Base-by-base conservation (phyloP, 2,888 invertebrate species). In the Ophion slaviceki region DNA sequence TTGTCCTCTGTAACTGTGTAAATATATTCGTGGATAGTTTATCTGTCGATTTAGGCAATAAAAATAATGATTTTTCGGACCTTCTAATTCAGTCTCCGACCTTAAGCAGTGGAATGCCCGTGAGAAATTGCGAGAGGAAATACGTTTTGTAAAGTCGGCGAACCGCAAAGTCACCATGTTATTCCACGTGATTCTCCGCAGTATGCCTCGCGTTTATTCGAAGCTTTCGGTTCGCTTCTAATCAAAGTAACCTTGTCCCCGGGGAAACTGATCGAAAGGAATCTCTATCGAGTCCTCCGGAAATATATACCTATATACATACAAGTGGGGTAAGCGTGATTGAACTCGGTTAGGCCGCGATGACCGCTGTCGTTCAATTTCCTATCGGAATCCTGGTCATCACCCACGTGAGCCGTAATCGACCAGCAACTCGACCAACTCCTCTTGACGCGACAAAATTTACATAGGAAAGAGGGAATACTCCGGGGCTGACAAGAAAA, bases 181-280 rank as follows among this genome's bases (percentile, higher is more conserved):
- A 59, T 72, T 57, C 14, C 40, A 62, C 61, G 14, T 14, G 32
- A 70, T 70, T 59, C 66, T 61, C 64, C 61, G 53, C 61, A 64
- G 75, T 66, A 67, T 68, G 40, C 10, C 14, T 3, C 45, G 76
- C 77, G 76, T 57, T 78, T 74, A 6, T 72, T 76, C 24, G 24
- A 68, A 45, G 59, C 64, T 71, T 70, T 79, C 32, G 11, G 61
- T 68, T 80, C 67, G 47, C 70, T 80, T 59, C 72, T 82, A 72
- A 83, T 80, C 77, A 82, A 74, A 80, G 59, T 57, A 24, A 68
- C 17, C 47, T n/a, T 24, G 24, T 80, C 72, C 66, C 53, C 71
- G 36, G 75, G 71, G 79, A 53, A 36, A 7, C 11, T 47, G 28
- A 28, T 61, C 45, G 59, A 61, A 59, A 47, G 70, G 32, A 14